Evolutionary conservation across 2,888 invertebrate genomes (phyloP).

Genomic region (Drosophila rubida): DNA sequence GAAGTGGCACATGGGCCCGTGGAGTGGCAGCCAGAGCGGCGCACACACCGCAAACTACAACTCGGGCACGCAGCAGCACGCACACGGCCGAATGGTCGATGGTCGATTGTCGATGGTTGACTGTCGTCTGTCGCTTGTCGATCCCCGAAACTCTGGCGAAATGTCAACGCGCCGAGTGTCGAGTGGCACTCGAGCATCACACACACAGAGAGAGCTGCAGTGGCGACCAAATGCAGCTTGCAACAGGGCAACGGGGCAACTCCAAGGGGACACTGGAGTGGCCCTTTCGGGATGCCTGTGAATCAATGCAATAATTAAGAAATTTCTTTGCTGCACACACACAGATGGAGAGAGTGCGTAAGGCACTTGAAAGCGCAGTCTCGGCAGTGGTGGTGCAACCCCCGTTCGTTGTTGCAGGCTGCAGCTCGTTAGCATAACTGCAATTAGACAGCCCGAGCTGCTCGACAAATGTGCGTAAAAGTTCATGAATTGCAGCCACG

Average conservation of each 20-base stretch:
- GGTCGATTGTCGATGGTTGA: conserved; percentile 49
- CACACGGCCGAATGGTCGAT: conserved; percentile 38
- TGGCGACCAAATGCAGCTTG: conserved; percentile 62
- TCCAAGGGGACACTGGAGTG: conserved; percentile 49
- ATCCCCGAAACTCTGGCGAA: conserved; percentile 58
- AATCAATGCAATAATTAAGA: conserved; percentile 81
- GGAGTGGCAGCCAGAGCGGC: conserved; percentile 24
- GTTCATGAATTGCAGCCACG: conserved; percentile 62
- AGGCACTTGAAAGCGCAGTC: conserved; percentile 49
- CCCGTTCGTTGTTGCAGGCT: conserved; percentile 15
- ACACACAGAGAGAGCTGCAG: conserved; percentile 30
- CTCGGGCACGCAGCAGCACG: conserved; percentile 75
- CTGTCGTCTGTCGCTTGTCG: conserved; percentile 46
- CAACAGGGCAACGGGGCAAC: conserved; percentile 7
- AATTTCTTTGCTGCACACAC: conserved; percentile 40
- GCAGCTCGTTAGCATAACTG: conserved; percentile 72
- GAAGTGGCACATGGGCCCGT: conserved; percentile 11
- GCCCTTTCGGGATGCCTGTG: conserved; percentile 41
- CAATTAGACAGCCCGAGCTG: conserved; percentile 60
- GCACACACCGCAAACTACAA: conserved; percentile 70
- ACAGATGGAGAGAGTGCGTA: conserved; percentile 51
- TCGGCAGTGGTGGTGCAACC: conserved; percentile 26
- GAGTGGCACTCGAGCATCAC: conserved; percentile 33
- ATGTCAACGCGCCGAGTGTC: conserved; percentile 59
- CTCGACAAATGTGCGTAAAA: conserved; percentile 80